Evolutionary conservation across 2,888 invertebrate species (phyloP), one percentile per base, ranked within the genome.

Genomic region (Dryomyza anilis): DNA sequence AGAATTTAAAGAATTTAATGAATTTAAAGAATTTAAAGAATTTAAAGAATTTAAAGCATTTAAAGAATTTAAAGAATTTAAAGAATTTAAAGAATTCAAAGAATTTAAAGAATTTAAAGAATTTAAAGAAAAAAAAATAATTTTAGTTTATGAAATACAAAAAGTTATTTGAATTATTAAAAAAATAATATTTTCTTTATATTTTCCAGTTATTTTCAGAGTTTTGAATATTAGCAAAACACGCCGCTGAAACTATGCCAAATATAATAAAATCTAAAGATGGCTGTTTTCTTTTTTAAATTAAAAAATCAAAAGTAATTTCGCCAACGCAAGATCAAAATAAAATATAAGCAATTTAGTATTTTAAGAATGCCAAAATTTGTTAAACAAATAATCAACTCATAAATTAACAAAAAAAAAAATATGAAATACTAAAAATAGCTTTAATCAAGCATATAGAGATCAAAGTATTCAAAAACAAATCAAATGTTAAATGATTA

Each of bases 371-470:
- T 27, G 6, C 50, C 50, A 27, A 43, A 16, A 16, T 43, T 43
- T 43, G 16, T 16, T 8, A 10, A 43, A 16, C 43, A 43, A 43
- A 48, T 48, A 19, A 3, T 48, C 14, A 16, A 23, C 14, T 14
- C 14, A 50, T 23, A 6, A 14, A 14, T 14, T 23, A 14, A 25
- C 21, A 7, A 48, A 19, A 16, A 45, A 45, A 45, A 14, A 45
- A 45, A 45, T 16, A 45, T 23, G 14, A 7, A 7, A 50, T 25
- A 14, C 27, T 50, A 50, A 27, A 27, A 27, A 50, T 27, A 50
- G 50, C 50, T 50, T 50, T 50, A 27, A 25, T 50, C 27, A 50
- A n/a, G n/a, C 14, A 50, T n/a, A 14, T 50, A 50, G 25, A 25
- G 23, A 50, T 14, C n/a, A 50, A 27, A 45, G 50, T 50, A 50